A percentile compares a stretch with the other conserved stretches of the same genome.
phyloP scores from a whole-genome alignment of 1,140 invertebrate species.

The Condylostylus longicornis region DNA sequence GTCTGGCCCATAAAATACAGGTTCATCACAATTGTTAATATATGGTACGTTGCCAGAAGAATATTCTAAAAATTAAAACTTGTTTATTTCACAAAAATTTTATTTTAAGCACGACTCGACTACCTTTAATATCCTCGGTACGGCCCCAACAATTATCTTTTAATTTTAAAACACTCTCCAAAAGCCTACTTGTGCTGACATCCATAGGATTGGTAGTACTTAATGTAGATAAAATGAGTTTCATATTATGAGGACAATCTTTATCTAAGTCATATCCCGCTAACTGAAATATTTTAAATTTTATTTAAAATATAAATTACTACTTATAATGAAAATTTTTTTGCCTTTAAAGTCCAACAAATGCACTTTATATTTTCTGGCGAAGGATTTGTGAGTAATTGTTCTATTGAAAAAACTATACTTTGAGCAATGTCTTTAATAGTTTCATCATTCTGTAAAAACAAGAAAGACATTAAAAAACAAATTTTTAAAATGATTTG shows the following conservation, averaged over 20 bases:
- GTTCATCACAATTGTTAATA: conserved; percentile 17
- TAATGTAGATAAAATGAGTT: conserved; percentile 18
- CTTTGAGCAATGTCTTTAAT: conserved; percentile 3
- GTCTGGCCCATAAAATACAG: conserved; percentile 36
- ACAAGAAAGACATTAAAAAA: background rate
- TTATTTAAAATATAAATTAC: no score
- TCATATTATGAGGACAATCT: conserved; percentile 24
- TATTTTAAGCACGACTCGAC: no score
- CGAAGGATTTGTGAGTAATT: conserved; percentile 1
- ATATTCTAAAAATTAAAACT: no score
- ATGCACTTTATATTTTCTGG: conserved; percentile 37
- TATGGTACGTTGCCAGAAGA: no score
- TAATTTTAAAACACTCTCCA: conserved; percentile 25
- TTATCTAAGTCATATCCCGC: conserved; percentile 27
- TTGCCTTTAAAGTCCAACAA: conserved; percentile 38
- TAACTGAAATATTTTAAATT: conserved; percentile 9
- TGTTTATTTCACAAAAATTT: no score
- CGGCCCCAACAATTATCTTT: conserved; percentile 30
- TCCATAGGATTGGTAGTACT: conserved; percentile 13
- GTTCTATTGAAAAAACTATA: conserved; percentile 2
- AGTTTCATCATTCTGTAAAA: background rate
- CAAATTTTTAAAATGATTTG: background rate
- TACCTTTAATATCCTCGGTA: no score
- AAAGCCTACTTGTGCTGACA: conserved; percentile 2
- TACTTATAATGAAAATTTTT: no score